Evolutionary conservation across 2,888 invertebrate genomes (phyloP).

Genomic region (Seira sanloemensis): DNA sequence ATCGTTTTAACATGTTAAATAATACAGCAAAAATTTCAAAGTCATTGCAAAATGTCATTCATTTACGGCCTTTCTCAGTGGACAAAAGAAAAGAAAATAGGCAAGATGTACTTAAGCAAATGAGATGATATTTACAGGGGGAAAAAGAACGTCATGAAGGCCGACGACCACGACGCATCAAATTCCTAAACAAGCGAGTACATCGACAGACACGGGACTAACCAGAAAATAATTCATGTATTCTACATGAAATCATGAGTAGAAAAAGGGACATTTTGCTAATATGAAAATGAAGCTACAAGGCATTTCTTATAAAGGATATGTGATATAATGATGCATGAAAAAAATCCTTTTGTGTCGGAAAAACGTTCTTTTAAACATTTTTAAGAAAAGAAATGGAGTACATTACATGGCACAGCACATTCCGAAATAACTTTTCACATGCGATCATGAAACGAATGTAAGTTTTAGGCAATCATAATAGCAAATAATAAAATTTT

Average conservation of each 20-base stretch:
- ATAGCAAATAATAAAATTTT: neutral
- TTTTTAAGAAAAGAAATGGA: neutral
- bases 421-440: neutral
- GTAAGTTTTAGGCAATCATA: neutral
- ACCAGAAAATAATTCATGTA: conserved; percentile 12
- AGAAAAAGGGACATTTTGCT: conserved; percentile 4
- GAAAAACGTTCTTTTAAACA: neutral
- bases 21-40: neutral
- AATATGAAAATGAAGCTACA: neutral
- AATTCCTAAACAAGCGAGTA: neutral
- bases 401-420: neutral
- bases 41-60: neutral
- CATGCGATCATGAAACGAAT: neutral
- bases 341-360: neutral
- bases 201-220: neutral
- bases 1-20: neutral
- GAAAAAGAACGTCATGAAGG: conserved; percentile 3
- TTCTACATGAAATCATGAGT: conserved; percentile 17
- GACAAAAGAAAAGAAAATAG: conserved; percentile 15
- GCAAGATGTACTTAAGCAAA: conserved; percentile 40
- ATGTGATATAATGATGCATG: neutral
- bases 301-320: neutral
- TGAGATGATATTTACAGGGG: conserved; percentile 20
- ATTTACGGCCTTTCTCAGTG: conserved; percentile 15
- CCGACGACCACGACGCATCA: neutral